Base-by-base conservation (phyloP, 2,797 vertebrate genomes). In the Intellagama lesueurii region DNA sequence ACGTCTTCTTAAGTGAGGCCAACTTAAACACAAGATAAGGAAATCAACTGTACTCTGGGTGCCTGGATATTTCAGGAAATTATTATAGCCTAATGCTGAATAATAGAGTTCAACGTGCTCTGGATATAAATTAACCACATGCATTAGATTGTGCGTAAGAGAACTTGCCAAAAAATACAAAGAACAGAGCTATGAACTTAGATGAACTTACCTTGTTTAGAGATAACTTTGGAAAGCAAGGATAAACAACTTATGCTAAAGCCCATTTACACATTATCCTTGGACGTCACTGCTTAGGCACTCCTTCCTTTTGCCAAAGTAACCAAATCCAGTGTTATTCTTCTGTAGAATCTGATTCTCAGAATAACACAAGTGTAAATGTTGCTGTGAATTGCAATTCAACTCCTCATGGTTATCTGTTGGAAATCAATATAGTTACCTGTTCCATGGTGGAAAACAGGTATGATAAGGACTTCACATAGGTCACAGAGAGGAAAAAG, bases 121-220 rank as follows among this genome's bases (percentile, higher is more conserved):
- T 87, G 49, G 35, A 75, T 87, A 64, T 87, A 89, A 87, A 87
- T 84, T 83, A 52, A 56, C 84, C 69, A 78, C 44, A 80, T 89
- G 72, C 49, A 73, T 69, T 76, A 82, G 73, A 79, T 49, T 90
- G 87, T 87, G 92, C 69, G 89, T 78, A 91, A 87, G 76, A 72
- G 87, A 90, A 91, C 88, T 92, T 0, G 22, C n/a, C 90, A 93
- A 64, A 68, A 91, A 90, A 79, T 89, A 92, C 88, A 92, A 90
- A 91, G 78, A 93, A 81, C 87, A 94, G 92, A 93, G 77, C 89
- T 66, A 11, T 35, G 72, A 92, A 88, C 90, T 78, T 90, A 85
- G 75, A 94, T 85, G 81, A 94, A 83, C 88, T 91, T 91, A 93
- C 87, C 86, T 95, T 88, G 93, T 94, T 95, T 90, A 91, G 91